phyloP scores from a whole-genome alignment of 2,113 vertebrate species.

The Poicephalus gulielmi region DNA sequence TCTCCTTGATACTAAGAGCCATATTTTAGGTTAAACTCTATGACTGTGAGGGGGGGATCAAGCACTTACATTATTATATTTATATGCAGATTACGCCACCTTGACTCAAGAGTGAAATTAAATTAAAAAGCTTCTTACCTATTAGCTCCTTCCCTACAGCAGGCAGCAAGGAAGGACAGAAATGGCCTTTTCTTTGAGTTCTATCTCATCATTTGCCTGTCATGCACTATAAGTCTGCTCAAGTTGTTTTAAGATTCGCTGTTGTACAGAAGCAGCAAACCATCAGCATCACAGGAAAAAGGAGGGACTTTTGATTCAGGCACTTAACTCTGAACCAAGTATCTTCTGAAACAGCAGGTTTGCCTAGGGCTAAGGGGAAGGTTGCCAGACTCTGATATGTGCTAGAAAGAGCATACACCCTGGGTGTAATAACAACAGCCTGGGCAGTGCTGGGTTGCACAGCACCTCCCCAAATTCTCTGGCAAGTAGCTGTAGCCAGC shows the following conservation, averaged over 20 bases:
- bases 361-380: not conserved
- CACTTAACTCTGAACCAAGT: not conserved
- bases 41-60: not conserved
- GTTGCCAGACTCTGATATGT: not conserved
- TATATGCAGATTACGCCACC: not conserved
- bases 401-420: not conserved
- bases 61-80: not conserved
- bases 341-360: not conserved
- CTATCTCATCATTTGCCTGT: not conserved
- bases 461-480: not conserved
- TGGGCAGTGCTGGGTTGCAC: not conserved
- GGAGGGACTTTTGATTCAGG: not conserved
- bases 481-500: not conserved
- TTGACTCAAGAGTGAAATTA: not conserved
- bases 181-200: not conserved
- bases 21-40: not conserved
- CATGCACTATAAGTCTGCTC: not conserved
- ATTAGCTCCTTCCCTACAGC: not conserved
- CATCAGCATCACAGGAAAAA: not conserved
- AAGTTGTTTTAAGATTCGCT: not conserved
- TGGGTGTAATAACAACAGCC: not conserved
- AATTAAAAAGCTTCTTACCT: slow-evolving; percentile 34
- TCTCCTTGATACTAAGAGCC: not conserved
- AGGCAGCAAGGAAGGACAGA: not conserved
- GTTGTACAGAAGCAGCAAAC: not conserved